Conservation (phyloP, 2,113 vertebrate genomes). For the Strigops habroptila region DNA sequence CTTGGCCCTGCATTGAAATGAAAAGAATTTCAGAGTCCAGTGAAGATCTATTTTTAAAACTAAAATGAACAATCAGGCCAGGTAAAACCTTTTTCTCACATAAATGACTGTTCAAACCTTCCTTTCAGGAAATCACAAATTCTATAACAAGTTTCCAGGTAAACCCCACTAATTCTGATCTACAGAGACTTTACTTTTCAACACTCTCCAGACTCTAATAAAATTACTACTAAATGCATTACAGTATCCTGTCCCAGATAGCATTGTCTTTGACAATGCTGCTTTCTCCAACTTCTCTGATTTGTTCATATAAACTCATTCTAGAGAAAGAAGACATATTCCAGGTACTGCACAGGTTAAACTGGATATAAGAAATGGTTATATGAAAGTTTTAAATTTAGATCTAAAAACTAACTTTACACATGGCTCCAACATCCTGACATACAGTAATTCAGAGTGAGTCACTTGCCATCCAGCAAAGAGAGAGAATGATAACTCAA, state of each 20-base stretch:
- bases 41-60: background rate
- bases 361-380: background rate
- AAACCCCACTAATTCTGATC: slow-evolving; percentile 49
- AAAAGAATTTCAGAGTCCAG: background rate
- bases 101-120: slow-evolving; percentile 29
- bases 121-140: slow-evolving; percentile 20
- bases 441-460: slow-evolving; percentile 7
- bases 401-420: background rate
- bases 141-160: slow-evolving; percentile 33
- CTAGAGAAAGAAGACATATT: background rate
- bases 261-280: slow-evolving; percentile 15
- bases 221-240: slow-evolving; percentile 31
- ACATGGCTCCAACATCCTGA: background rate
- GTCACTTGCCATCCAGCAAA: slow-evolving; percentile 25
- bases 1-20: background rate
- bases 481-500: slow-evolving; percentile 11
- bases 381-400: background rate
- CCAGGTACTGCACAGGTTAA: background rate
- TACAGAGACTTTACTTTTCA: slow-evolving; percentile 45
- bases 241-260: slow-evolving; percentile 15
- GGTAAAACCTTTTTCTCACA: background rate
- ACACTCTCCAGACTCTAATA: background rate
- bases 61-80: background rate
- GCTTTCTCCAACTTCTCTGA: slow-evolving; percentile 12
- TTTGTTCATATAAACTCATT: slow-evolving; percentile 10